Evolutionary conservation across 2,113 vertebrate species (phyloP).

Genomic region (Cathartes aura): DNA sequence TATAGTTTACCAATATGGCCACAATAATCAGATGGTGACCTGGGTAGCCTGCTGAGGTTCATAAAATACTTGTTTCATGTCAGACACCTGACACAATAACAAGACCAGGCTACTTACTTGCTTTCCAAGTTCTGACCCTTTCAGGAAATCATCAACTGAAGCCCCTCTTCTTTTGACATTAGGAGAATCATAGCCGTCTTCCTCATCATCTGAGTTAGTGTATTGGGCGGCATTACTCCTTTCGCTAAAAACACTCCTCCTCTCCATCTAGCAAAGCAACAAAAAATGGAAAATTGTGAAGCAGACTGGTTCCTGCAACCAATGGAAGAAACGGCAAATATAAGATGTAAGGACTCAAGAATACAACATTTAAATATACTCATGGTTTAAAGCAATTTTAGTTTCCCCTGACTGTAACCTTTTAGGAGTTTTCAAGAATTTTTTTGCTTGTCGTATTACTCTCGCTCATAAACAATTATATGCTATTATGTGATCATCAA

Average conservation of each 20-base stretch:
- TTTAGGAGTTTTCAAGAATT: neutral
- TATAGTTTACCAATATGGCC: neutral
- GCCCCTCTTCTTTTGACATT: slow-evolving; percentile 84
- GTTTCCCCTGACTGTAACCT: neutral
- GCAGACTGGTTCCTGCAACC: neutral
- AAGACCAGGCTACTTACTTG: slow-evolving; percentile 76
- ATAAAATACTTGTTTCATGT: fast-evolving
- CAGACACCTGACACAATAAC: fast-evolving
- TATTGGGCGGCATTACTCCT: slow-evolving; percentile 78
- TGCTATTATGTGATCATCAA: neutral
- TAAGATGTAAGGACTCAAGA: neutral
- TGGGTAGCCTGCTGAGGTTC: neutral
- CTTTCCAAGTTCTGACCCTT: slow-evolving; percentile 92
- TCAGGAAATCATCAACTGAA: slow-evolving; percentile 95
- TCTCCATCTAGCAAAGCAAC: slow-evolving; percentile 82
- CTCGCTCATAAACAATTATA: neutral
- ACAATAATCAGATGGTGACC: neutral
- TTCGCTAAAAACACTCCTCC: slow-evolving; percentile 89
- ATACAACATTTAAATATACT: neutral
- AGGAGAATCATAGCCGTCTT: slow-evolving; percentile 88
- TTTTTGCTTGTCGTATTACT: neutral
- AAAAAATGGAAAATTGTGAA: neutral
- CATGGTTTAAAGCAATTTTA: neutral
- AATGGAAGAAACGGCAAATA: neutral
- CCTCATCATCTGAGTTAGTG: slow-evolving; percentile 88